A percentile compares a stretch with the other conserved stretches of the same genome.
These are phyloP conservation scores for Leptodactylus fallax DNA, from an alignment of 2,797 vertebrate genomes.

Conservation along the genomic window DNA sequence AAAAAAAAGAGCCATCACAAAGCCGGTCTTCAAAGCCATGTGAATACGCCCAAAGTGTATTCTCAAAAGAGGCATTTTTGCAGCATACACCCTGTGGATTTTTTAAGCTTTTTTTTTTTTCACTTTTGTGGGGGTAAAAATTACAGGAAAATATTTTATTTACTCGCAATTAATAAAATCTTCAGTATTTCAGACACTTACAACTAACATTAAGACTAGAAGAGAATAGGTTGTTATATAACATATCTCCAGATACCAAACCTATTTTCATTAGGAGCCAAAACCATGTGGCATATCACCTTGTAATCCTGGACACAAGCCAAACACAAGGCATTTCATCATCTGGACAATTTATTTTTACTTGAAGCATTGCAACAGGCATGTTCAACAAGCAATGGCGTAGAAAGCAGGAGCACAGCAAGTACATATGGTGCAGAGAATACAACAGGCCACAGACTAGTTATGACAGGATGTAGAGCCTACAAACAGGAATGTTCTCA, in stretches of 20 bases:
- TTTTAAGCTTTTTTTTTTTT: too few species aligned
- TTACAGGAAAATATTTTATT: too few species aligned
- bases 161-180: too few species aligned
- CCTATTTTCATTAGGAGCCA: neutral
- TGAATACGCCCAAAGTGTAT: too few species aligned
- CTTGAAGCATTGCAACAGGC: conserved; percentile 6
- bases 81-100: too few species aligned
- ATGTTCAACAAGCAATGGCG: neutral
- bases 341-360: conserved; percentile 38
- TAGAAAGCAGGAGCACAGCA: neutral
- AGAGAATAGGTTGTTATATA: neutral
- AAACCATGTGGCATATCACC: conserved; percentile 1
- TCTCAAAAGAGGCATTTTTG: too few species aligned
- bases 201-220: neutral
- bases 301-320: neutral
- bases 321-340: conserved; percentile 45
- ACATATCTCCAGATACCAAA: neutral
- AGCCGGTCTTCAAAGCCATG: too few species aligned
- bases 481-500: conserved; percentile 11
- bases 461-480: neutral
- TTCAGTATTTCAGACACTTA: too few species aligned
- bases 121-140: too few species aligned
- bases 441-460: neutral
- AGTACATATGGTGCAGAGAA: neutral
- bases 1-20: too few species aligned